Evolutionary conservation across 2,113 vertebrate species (phyloP).

Genomic region (Geococcyx californianus): DNA sequence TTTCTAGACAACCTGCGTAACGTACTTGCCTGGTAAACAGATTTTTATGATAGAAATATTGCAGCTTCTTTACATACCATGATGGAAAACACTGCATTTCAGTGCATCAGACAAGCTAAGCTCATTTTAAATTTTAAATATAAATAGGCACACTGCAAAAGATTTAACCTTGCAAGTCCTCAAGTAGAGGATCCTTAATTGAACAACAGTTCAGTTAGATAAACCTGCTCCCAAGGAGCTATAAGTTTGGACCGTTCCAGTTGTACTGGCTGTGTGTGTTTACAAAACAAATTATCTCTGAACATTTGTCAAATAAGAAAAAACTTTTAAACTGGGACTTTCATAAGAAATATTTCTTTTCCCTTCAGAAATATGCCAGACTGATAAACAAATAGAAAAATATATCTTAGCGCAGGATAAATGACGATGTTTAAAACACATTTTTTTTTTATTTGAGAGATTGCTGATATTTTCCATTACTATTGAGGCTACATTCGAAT

Average conservation of each 20-base stretch:
- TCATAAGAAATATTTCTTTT: background rate
- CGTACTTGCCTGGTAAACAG: background rate
- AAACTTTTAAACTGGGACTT: background rate
- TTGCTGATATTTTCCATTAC: background rate
- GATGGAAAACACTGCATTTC: background rate
- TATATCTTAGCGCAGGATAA: background rate
- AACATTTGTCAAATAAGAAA: background rate
- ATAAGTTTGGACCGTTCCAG: background rate
- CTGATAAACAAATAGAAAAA: background rate
- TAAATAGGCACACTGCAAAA: background rate
- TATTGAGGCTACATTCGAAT: constrained; percentile 1
- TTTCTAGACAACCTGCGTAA: background rate
- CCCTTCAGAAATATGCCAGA: background rate
- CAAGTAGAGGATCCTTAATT: background rate
- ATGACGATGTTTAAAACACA: background rate
- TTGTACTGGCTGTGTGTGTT: background rate
- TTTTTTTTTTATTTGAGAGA: constrained; percentile 23
- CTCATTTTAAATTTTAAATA: background rate
- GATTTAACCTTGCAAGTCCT: background rate
- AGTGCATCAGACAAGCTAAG: background rate
- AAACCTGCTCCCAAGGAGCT: background rate
- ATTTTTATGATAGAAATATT: background rate
- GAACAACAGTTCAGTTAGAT: background rate
- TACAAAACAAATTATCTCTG: background rate
- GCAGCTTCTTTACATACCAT: background rate